These are phyloP conservation scores for Eulimnadia texana DNA, from an alignment of 1,140 invertebrate species.

Conservation along the genomic window DNA sequence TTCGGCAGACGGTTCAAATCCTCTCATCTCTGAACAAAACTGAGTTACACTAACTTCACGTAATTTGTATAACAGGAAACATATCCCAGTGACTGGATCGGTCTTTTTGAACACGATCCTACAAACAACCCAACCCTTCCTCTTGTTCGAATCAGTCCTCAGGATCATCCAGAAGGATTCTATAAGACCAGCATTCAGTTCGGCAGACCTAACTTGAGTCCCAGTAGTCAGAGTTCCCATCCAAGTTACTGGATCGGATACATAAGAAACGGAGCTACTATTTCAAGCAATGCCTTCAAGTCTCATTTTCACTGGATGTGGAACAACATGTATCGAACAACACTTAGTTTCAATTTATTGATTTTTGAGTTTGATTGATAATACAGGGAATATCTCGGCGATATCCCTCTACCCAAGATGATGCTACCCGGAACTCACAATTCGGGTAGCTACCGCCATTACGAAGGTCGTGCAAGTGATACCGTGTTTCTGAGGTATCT, in stretches of 20 bases:
- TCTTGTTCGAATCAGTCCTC: neutral
- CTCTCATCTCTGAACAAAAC: too few species aligned
- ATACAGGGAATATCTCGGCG: constrained; percentile 34
- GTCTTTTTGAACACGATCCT: constrained; percentile 25
- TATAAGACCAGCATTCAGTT: constrained; percentile 20
- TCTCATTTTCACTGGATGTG: constrained; percentile 52
- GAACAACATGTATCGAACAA: constrained; percentile 33
- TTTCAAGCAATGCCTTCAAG: constrained; percentile 40
- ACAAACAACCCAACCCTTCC: constrained; percentile 12
- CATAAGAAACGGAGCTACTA: constrained; percentile 31
- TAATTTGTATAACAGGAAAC: too few species aligned
- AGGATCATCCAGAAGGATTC: neutral
- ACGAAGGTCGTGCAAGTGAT: constrained; percentile 24
- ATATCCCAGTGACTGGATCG: constrained; percentile 24
- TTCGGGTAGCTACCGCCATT: constrained; percentile 41
- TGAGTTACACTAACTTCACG: too few species aligned
- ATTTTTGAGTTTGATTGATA: neutral
- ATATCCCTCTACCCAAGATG: constrained; percentile 37
- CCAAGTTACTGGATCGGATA: constrained; percentile 36
- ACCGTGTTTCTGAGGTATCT: constrained; percentile 34
- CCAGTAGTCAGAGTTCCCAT: constrained; percentile 23
- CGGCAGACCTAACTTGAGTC: constrained; percentile 15
- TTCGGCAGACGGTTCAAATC: too few species aligned
- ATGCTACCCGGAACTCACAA: constrained; percentile 55
- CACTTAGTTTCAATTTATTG: neutral